These are phyloP conservation scores for Stomorhina lunata DNA, from an alignment of 2,888 invertebrate species.

Conservation along the genomic window DNA sequence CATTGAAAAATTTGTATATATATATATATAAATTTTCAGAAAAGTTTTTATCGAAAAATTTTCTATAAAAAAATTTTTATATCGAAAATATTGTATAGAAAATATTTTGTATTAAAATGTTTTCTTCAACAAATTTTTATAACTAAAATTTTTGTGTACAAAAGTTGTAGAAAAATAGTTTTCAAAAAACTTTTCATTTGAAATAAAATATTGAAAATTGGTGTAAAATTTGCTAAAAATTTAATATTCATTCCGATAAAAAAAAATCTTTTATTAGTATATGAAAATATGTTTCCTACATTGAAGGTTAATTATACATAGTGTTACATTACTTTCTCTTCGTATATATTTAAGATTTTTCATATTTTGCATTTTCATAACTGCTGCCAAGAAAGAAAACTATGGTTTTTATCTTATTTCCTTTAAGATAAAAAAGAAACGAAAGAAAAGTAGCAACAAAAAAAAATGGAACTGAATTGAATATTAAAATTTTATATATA, in stretches of 20 bases:
- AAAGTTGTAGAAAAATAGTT: too few species aligned
- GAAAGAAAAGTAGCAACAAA: neutral
- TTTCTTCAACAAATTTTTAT: too few species aligned
- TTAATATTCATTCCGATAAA: neutral
- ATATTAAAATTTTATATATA: constrained; percentile 38
- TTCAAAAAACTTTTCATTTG: too few species aligned
- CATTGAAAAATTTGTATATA: too few species aligned
- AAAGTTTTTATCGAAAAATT: too few species aligned
- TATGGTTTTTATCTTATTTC: constrained; percentile 55
- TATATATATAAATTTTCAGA: too few species aligned
- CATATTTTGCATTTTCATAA: constrained; percentile 29
- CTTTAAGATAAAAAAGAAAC: constrained; percentile 30
- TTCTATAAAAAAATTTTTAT: too few species aligned
- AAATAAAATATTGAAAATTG: too few species aligned
- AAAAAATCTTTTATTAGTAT: neutral
- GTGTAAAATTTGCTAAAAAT: neutral
- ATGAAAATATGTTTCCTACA: neutral
- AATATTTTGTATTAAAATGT: too few species aligned
- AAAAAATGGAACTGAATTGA: constrained; percentile 19
- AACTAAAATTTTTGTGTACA: too few species aligned
- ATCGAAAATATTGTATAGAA: too few species aligned
- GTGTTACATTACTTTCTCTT: neutral
- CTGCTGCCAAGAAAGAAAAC: constrained; percentile 45
- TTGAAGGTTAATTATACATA: constrained; percentile 43
- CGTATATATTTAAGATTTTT: neutral